Base-by-base conservation (phyloP, 2,888 invertebrate species). In the Didymodactylos carnosus region DNA sequence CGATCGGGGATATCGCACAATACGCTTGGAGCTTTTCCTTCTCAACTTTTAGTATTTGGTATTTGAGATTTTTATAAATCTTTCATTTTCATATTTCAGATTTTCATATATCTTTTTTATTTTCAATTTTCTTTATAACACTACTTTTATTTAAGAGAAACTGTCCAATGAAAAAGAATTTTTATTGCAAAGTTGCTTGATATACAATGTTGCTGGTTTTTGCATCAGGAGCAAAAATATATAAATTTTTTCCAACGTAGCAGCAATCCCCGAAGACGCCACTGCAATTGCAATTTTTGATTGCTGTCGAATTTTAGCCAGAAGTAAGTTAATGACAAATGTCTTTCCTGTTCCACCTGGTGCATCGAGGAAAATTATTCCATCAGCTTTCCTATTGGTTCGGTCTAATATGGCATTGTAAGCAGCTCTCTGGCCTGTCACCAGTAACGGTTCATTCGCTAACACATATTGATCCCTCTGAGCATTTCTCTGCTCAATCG, bases 241-340 rank as follows among this genome's bases (percentile, higher is more conserved):
- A 46, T 46, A 46, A 46, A 10, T 46, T 46, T 19, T 46, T 46
- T 19, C 46, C 40, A 85, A 78, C n/a, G 81, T 84, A 10, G 84
- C 83, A 40, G 84, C 84, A 76, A 85, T 84, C 14, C 84, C 84
- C 10, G 83, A 84, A 46, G 81, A 83, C 13, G 83, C 83, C 35
- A 84, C 76, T 16, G 82, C 81, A 46, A 84, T 71, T 16, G 81
- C 81, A 70, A 82, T 80, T 11, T 77, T 75, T 76, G 79, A 78
- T 75, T 79, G 72, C 53, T 77, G 77, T 75, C 81, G 78, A 73
- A 83, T 78, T 72, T 77, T 75, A n/a, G 81, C 81, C 14, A 83
- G 76, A 41, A 84, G 73, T 41, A 82, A 75, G 40, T 78, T 79
- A 69, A 84, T 80, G 2, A 84, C 74, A 75, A 78, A 83, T 4